Base-by-base conservation (phyloP, 1,140 invertebrate species). In the Lepidurus couesii region DNA sequence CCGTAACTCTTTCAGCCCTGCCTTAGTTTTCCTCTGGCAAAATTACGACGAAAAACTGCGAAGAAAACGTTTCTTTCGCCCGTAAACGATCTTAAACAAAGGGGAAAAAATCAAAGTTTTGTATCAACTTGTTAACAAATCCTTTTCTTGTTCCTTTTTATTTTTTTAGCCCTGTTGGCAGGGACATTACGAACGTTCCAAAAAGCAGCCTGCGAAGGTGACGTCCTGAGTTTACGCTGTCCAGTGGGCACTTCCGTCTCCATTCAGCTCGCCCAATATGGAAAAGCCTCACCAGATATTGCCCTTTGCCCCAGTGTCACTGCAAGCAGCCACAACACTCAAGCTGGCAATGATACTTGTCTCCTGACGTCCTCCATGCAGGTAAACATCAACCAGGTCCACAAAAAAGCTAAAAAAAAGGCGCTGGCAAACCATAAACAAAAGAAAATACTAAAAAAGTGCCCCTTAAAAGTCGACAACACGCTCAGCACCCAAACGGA, bases 151-250 rank as follows among this genome's bases (percentile, higher is more conserved):
- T 26, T 79, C 80, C 81, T 79, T 83, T 82, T 84, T 84, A 83
- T 83, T 79, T 79, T 82, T 83, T 21, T 88, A 96, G 95, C 93
- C 83, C 88, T 95, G 77, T 89, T 97, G 80, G 91, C 93, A 82
- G 93, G 93, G 53, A 96, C 94, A 16, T 87, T 97, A 80, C 89
- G 92, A 82, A 96, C 94, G 77, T 95, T 94, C 85, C 93, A 96
- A 84, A 89, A 91, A 81, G 92, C 91, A 6, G 91, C 92, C 4
- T 97, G 95, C 85, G 93, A 96, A 83, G 92, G 93, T 77, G 92
- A 96, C 82, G 88, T 90, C 82, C 90, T 97, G 84, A 90, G 89
- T 26, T 88, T 97, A 73, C 90, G 90, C 80, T 97, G 95, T 86
- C 94, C 94, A 13, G 85, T 90, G 7, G 92, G 93, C 45, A 97